Evolutionary conservation across 2,113 vertebrate species (phyloP).

Genomic region (Callochromis pleurospilus): DNA sequence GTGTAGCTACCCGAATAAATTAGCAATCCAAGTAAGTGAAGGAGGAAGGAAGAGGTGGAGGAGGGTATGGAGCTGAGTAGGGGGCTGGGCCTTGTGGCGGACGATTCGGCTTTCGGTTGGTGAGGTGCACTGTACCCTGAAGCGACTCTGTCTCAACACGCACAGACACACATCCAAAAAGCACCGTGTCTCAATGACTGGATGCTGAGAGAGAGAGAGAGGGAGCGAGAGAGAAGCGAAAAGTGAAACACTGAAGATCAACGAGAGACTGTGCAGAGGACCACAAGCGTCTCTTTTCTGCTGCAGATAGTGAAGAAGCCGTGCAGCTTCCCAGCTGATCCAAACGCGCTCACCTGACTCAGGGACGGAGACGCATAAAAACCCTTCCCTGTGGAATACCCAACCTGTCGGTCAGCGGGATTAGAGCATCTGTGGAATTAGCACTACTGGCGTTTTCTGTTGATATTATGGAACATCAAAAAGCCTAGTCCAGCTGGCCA

Average conservation of each 20-base stretch:
- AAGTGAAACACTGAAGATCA: not conserved
- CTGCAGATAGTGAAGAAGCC: not conserved
- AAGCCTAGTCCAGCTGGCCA: not conserved
- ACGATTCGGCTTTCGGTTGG: slow-evolving; percentile 66
- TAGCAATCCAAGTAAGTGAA: slow-evolving; percentile 49
- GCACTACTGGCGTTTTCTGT: not conserved
- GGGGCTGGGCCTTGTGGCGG: slow-evolving; percentile 59
- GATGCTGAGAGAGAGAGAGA: slow-evolving; percentile 54
- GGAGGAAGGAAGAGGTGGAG: slow-evolving; percentile 29
- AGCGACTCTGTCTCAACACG: slow-evolving; percentile 21
- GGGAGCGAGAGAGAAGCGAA: slow-evolving; percentile 16
- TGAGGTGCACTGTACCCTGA: slow-evolving; percentile 46
- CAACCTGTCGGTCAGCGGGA: not conserved
- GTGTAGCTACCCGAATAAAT: slow-evolving; percentile 73
- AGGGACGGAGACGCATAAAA: not conserved
- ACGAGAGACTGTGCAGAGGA: not conserved
- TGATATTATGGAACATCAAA: slow-evolving; percentile 38
- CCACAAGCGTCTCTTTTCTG: not conserved
- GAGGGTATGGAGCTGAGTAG: slow-evolving; percentile 8
- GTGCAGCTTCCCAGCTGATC: slow-evolving; percentile 19
- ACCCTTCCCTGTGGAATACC: slow-evolving; percentile 4
- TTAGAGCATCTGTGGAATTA: slow-evolving; percentile 1
- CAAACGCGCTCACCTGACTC: slow-evolving; percentile 49
- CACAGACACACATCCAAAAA: not conserved
- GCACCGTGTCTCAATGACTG: slow-evolving; percentile 23